These are phyloP conservation scores for Potorous gilbertii DNA, from an alignment of 2,797 vertebrate species.

Conservation along the genomic window DNA sequence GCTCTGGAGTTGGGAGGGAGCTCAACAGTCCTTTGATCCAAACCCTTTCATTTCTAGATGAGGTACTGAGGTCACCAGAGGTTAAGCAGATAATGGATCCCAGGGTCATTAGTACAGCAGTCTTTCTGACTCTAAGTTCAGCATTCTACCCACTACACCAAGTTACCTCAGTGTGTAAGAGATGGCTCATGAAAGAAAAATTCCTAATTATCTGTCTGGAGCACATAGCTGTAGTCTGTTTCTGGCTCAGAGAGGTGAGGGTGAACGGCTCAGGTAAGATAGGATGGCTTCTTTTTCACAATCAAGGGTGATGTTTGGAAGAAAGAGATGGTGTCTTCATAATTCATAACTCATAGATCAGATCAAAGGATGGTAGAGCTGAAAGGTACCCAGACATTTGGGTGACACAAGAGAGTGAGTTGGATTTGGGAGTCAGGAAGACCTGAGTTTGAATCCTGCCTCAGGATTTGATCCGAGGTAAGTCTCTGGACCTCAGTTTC, in stretches of 20 bases:
- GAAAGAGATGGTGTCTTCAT: background rate
- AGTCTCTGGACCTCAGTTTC: background rate
- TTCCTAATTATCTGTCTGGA: background rate
- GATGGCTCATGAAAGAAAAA: background rate
- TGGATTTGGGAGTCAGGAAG: background rate
- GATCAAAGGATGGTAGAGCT: background rate
- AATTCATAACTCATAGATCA: background rate
- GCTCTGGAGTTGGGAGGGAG: background rate
- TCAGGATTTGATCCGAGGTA: background rate
- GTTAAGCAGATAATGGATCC: background rate
- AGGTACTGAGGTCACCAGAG: background rate
- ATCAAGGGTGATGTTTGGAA: background rate
- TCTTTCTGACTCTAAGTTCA: background rate
- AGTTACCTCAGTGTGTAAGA: background rate
- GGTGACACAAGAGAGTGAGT: background rate
- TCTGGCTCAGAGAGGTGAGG: background rate
- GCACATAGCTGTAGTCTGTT: too few relatives aligned
- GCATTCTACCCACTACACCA: background rate
- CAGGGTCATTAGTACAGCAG: background rate
- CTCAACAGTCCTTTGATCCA: background rate
- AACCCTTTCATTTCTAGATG: constrained; percentile 2
- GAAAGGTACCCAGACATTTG: background rate
- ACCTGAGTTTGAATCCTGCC: background rate
- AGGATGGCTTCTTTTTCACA: too few relatives aligned
- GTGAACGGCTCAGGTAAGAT: background rate